A percentile compares a stretch with the other conserved stretches of the same genome.
phyloP scores from a whole-genome alignment of 2,797 vertebrate genomes.

The Semaprochilodus insignis region DNA sequence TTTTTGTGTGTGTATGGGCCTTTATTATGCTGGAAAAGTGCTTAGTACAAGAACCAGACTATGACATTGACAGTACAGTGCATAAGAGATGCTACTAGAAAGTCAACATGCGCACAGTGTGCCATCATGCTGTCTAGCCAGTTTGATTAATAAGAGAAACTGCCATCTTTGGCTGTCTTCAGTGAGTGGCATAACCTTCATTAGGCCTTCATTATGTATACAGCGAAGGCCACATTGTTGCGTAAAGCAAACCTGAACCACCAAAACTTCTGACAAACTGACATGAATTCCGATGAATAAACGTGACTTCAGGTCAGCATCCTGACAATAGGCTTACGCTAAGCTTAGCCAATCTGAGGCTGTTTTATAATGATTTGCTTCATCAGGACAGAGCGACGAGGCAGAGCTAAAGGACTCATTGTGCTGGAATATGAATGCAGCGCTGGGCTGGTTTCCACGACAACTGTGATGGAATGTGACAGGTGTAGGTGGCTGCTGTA shows the following conservation, averaged over 20 bases:
- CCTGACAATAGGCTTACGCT: not conserved
- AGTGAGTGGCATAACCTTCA: not conserved
- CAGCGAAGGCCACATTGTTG: not conserved
- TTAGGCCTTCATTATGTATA: not conserved
- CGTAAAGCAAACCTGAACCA: not conserved
- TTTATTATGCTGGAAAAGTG: not conserved
- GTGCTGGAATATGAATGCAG: slow-evolving; percentile 39
- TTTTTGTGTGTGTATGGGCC: no score
- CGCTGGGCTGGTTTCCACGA: slow-evolving; percentile 42
- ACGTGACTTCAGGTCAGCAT: not conserved
- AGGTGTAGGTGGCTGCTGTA: slow-evolving; percentile 43
- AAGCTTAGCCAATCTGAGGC: not conserved
- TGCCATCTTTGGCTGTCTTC: not conserved
- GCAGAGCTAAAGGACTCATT: slow-evolving; percentile 7
- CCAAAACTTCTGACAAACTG: not conserved
- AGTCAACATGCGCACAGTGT: not conserved
- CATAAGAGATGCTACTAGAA: not conserved
- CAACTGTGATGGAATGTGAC: slow-evolving; percentile 56
- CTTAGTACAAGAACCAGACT: not conserved
- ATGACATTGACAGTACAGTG: not conserved
- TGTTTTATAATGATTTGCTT: slow-evolving; percentile 42
- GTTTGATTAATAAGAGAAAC: not conserved
- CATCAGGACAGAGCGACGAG: slow-evolving; percentile 9
- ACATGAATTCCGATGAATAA: not conserved
- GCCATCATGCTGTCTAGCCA: not conserved